phyloP scores from a whole-genome alignment of 2,113 vertebrate genomes.

The Syngnathoides biaculeatus region DNA sequence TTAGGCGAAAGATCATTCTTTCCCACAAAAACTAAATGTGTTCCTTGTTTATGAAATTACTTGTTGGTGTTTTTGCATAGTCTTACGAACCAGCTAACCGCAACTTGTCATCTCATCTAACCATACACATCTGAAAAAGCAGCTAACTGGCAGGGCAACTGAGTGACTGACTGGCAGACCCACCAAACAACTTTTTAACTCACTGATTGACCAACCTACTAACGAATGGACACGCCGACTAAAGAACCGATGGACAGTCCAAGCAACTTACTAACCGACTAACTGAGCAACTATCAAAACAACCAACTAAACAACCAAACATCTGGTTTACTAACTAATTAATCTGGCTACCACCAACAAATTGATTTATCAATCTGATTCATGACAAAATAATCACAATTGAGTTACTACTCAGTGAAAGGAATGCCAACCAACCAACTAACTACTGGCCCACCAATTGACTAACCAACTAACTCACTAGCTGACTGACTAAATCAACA shows the following conservation, averaged over 20 bases:
- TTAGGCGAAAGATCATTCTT: background rate
- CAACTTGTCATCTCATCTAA: background rate
- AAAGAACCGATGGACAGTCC: background rate
- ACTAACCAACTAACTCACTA: background rate
- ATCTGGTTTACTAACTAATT: no score
- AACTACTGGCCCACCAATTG: background rate
- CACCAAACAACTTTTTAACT: background rate
- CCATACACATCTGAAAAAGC: no score
- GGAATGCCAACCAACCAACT: background rate
- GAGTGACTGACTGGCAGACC: background rate
- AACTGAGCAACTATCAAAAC: background rate
- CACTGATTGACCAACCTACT: background rate
- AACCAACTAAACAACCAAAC: background rate
- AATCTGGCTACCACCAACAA: background rate
- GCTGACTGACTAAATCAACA: no score
- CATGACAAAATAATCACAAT: background rate
- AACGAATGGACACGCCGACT: background rate
- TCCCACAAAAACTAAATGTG: background rate
- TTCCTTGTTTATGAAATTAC: background rate
- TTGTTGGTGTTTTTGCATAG: no score
- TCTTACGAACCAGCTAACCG: background rate
- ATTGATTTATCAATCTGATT: background rate
- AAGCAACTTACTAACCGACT: background rate
- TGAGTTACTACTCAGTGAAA: background rate
- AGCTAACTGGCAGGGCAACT: background rate